phyloP scores from a whole-genome alignment of 2,797 vertebrate genomes.

The Loriculus beryllinus region DNA sequence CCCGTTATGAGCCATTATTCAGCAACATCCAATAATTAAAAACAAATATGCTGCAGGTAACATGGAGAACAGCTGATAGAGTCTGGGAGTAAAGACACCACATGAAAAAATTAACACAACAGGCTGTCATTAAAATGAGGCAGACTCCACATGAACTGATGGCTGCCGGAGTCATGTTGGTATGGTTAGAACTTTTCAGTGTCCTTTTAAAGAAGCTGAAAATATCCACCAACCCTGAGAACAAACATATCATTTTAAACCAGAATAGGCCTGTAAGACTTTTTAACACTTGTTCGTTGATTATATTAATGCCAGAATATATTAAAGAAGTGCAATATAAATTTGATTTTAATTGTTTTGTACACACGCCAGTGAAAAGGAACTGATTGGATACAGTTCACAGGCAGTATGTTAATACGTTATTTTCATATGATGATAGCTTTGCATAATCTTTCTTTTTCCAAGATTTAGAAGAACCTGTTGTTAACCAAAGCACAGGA shows the following conservation, averaged over 20 bases:
- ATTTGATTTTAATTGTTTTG: conserved; percentile 99
- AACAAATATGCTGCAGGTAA: conserved; percentile 5
- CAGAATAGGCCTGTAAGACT: conserved; percentile 88
- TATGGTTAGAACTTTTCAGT: background rate
- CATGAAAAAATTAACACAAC: background rate
- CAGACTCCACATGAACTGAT: background rate
- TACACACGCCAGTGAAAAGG: conserved; percentile 99
- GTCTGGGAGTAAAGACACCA: background rate
- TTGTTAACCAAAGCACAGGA: conserved; percentile 92
- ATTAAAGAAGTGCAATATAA: conserved; percentile 98
- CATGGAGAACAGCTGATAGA: background rate
- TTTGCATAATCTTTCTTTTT: conserved; percentile 97
- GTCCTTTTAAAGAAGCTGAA: conserved; percentile 44
- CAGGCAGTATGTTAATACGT: conserved; percentile 99
- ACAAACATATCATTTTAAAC: conserved; percentile 74
- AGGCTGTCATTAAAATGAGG: background rate
- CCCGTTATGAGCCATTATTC: background rate
- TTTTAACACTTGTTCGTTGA: conserved; percentile 92
- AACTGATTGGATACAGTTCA: conserved; percentile 99
- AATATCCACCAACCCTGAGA: conserved; percentile 53
- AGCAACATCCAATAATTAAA: background rate
- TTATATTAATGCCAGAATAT: conserved; percentile 96
- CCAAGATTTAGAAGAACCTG: conserved; percentile 94
- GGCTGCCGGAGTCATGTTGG: background rate
- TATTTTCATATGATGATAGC: conserved; percentile 99